Percentiles rank a stretch among this genome's conserved stretches.
Conservation (phyloP, 2,113 vertebrate genomes). For the Zingel zingel region DNA sequence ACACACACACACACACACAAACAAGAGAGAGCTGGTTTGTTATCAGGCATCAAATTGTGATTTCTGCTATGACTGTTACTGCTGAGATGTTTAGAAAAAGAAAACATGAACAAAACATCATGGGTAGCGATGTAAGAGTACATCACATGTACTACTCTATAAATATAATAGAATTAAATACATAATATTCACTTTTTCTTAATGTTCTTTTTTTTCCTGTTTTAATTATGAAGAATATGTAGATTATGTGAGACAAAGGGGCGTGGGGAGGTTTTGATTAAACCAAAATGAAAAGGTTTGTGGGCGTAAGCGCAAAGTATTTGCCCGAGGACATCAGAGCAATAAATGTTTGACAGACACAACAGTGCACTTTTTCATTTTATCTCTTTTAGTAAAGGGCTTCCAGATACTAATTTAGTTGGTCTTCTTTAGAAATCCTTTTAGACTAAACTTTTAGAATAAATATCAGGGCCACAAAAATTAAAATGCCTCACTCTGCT, state of each 20-base stretch:
- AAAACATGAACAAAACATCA: background rate
- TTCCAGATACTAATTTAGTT: background rate
- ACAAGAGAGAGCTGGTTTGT: background rate
- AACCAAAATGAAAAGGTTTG: slow-evolving; percentile 10
- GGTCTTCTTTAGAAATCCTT: background rate
- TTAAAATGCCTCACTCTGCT: background rate
- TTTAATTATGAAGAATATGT: background rate
- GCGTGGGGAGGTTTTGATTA: slow-evolving; percentile 1
- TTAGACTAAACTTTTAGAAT: background rate
- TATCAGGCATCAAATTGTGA: background rate
- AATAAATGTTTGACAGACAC: slow-evolving; percentile 8
- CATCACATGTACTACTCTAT: too few relatives aligned
- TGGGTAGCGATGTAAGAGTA: background rate
- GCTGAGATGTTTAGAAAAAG: background rate
- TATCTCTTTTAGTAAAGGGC: background rate
- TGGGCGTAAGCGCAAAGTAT: background rate
- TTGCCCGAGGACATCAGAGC: background rate
- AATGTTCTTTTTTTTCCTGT: background rate
- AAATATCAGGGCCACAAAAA: too few relatives aligned
- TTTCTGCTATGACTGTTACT: background rate
- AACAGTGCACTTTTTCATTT: background rate
- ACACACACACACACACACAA: too few relatives aligned
- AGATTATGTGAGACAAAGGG: background rate
- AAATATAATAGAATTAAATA: too few relatives aligned
- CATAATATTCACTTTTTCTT: background rate